A percentile compares a stretch with the other conserved stretches of the same genome.
Evolutionary conservation across 2,113 vertebrate species (phyloP).

Genomic region (Myanophis thanlyinensis): DNA sequence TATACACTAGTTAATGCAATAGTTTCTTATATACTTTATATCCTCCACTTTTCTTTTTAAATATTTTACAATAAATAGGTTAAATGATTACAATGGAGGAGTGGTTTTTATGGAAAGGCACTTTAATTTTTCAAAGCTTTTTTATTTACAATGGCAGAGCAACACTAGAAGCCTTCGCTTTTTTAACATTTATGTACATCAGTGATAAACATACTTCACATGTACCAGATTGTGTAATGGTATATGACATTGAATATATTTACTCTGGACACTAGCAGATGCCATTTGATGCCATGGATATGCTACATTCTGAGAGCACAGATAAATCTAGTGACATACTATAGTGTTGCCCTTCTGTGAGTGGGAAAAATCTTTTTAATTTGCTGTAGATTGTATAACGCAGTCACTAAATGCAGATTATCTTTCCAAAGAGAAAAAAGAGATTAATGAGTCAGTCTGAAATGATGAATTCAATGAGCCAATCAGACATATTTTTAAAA

Average conservation of each 20-base stretch:
- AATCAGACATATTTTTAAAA: conserved; percentile 60
- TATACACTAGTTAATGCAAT: conserved; percentile 61
- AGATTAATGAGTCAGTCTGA: conserved; percentile 73
- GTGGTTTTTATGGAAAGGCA: conserved; percentile 47
- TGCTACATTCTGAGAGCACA: conserved; percentile 51
- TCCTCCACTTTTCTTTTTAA: conserved; percentile 48
- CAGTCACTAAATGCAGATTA: conserved; percentile 67
- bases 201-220: background rate
- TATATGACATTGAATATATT: background rate
- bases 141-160: conserved; percentile 44
- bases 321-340: conserved; percentile 51
- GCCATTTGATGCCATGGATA: background rate
- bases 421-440: conserved; percentile 65
- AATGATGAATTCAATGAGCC: conserved; percentile 65
- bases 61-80: conserved; percentile 57
- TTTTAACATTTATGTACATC: background rate
- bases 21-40: conserved; percentile 66
- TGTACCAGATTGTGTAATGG: background rate
- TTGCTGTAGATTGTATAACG: conserved; percentile 67
- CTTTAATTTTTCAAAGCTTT: conserved; percentile 40
- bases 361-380: conserved; percentile 39
- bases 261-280: background rate
- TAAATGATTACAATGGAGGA: conserved; percentile 51
- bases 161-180: conserved; percentile 14
- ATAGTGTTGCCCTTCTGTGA: conserved; percentile 49